A percentile compares a stretch with the other conserved stretches of the same genome.
These are phyloP conservation scores for Orestias chungarensis DNA, from an alignment of 2,797 vertebrate genomes.

Conservation along the genomic window DNA sequence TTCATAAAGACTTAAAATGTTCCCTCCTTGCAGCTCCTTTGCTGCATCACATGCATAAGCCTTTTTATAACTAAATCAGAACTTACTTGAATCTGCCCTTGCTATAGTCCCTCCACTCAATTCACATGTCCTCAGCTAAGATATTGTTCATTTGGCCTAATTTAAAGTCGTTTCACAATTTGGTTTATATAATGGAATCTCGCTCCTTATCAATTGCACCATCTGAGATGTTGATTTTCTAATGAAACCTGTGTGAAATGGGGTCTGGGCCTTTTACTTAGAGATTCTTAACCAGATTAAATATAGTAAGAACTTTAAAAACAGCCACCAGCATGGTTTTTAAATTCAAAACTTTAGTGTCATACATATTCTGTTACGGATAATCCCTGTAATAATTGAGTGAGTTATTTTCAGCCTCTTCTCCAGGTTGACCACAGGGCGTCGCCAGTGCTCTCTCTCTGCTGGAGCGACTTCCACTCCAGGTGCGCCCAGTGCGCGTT, in stretches of 20 bases:
- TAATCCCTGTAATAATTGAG: too few species aligned
- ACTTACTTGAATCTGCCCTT: slow-evolving; percentile 5
- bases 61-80: slow-evolving; percentile 12
- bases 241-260: background rate
- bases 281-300: background rate
- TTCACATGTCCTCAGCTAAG: background rate
- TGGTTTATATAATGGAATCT: background rate
- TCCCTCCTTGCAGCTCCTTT: background rate
- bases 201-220: background rate
- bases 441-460: too few species aligned
- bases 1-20: background rate
- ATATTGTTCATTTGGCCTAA: background rate
- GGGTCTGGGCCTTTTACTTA: background rate
- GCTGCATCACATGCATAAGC: background rate
- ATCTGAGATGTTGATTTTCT: background rate
- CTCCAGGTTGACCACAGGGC: too few species aligned
- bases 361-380: too few species aligned
- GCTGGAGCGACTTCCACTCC: too few species aligned
- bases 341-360: too few species aligned
- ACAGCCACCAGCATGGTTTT: too few species aligned
- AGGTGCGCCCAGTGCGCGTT: too few species aligned
- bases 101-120: background rate
- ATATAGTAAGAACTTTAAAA: too few species aligned
- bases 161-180: background rate
- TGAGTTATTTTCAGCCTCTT: too few species aligned